Percentiles rank a stretch among this genome's conserved stretches.
Evolutionary conservation across 2,113 vertebrate species (phyloP).

Genomic region (Bujurquina vittata): DNA sequence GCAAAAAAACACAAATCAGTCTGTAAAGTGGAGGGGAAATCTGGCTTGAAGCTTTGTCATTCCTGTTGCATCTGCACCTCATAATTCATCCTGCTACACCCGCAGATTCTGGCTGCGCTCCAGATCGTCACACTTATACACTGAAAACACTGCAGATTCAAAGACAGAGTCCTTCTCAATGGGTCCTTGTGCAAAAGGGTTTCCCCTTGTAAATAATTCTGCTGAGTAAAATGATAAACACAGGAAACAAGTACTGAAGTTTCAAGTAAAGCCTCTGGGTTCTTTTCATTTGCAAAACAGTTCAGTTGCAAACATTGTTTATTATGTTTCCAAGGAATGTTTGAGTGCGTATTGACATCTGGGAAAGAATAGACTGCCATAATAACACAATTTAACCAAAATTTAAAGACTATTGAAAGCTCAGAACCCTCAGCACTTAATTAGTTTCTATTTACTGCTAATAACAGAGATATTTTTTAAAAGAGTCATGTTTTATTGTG

Average conservation of each 20-base stretch:
- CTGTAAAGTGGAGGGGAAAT: slow-evolving; percentile 12
- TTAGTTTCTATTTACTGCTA: not conserved
- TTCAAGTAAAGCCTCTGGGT: not conserved
- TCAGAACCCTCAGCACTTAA: not conserved
- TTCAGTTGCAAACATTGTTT: not conserved
- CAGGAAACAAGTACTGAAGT: not conserved
- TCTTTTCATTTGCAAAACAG: not conserved
- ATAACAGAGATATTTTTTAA: not conserved
- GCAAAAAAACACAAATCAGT: not conserved
- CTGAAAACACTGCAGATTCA: slow-evolving; percentile 10
- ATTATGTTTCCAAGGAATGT: not conserved
- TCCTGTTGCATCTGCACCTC: slow-evolving; percentile 35
- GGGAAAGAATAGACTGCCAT: not conserved
- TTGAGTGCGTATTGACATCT: not conserved
- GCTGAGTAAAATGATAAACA: not conserved
- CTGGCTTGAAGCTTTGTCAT: slow-evolving; percentile 15
- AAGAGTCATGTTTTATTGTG: not conserved
- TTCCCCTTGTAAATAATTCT: slow-evolving; percentile 7
- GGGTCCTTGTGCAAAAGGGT: not conserved
- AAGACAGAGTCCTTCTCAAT: not conserved
- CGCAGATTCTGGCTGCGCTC: slow-evolving; percentile 1
- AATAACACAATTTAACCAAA: slow-evolving; percentile 1
- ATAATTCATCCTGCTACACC: slow-evolving; percentile 25
- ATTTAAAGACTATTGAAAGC: not conserved
- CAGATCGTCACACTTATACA: slow-evolving; percentile 8